Base-by-base conservation (phyloP, 2,113 vertebrate genomes). In the Grus americana region DNA sequence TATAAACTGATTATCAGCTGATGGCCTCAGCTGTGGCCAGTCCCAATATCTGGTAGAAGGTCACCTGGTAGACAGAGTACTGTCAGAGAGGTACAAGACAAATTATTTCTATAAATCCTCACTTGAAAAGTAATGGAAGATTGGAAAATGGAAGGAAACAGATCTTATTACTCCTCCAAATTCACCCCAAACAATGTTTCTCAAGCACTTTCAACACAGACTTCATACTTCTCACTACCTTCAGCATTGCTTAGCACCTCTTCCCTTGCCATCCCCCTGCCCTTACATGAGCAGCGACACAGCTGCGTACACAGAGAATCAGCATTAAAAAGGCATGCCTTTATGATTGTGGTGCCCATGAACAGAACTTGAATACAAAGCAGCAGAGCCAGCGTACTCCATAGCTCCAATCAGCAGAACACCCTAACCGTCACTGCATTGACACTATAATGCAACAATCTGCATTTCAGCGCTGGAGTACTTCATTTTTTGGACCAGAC, bases 301-400 rank as follows among this genome's bases (percentile, higher is more conserved):
- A 55, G 38, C 12, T 52, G 38, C 1, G 1, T 9, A 11, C 0
- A 11, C 10, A 22, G 36, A 72, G 54, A 30, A 66, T 7, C 49
- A 42, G 81, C 38, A 29, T 4, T 6, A 44, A 21, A 40, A 24
- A 40, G 34, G 52, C 8, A 15, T 8, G 46, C 11, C 38, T 66
- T 79, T 72, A 16, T 88, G 47, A 74, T 52, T 29, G 8, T 7
- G 38, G 21, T 71, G 73, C 30, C 42, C 47, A 54, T 0, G 1
- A 86, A 42, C 58, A 68, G 58, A 59, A 36, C 34, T 12, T 32
- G 54, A 49, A 58, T 9, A 29, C 24, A 76, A 73, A 44, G 74
- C 84, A 78, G 59, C 63, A 76, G 70, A 84, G 57, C 32, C 82
- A 83, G 50, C 2, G 22, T 17, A 32, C 27, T 20, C 17, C 42